These are phyloP conservation scores for Trinorchestia longiramus DNA, from an alignment of 1,140 invertebrate species.

Conservation along the genomic window DNA sequence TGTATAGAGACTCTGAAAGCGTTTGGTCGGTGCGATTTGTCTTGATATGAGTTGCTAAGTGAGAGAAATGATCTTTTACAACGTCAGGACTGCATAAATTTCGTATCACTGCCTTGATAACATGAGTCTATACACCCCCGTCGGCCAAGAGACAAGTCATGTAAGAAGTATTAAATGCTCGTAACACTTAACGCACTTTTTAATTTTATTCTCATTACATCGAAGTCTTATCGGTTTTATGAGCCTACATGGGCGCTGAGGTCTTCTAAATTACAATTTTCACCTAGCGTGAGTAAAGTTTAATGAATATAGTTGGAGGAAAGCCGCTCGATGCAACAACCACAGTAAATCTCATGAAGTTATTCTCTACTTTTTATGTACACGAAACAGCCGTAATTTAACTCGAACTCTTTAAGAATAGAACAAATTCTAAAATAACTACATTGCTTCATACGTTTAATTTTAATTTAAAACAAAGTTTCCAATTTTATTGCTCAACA, in stretches of 20 bases:
- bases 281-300: background rate
- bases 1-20: background rate
- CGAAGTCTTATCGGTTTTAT: background rate
- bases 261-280: background rate
- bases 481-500: background rate
- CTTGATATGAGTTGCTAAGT: background rate
- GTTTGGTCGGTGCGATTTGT: background rate
- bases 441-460: background rate
- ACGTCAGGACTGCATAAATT: background rate
- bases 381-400: too few species aligned
- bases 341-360: background rate
- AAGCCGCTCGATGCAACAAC: background rate
- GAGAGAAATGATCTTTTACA: conserved; percentile 9
- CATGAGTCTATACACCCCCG: background rate
- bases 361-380: background rate
- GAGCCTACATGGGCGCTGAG: background rate
- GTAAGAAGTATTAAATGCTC: background rate
- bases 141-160: background rate
- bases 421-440: background rate
- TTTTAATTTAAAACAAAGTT: background rate
- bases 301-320: background rate
- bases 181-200: background rate
- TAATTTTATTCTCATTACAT: background rate
- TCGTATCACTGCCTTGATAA: conserved; percentile 7
- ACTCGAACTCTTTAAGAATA: too few species aligned